Conservation (phyloP, 1,140 invertebrate genomes). For the Sarcophaga bullata region DNA sequence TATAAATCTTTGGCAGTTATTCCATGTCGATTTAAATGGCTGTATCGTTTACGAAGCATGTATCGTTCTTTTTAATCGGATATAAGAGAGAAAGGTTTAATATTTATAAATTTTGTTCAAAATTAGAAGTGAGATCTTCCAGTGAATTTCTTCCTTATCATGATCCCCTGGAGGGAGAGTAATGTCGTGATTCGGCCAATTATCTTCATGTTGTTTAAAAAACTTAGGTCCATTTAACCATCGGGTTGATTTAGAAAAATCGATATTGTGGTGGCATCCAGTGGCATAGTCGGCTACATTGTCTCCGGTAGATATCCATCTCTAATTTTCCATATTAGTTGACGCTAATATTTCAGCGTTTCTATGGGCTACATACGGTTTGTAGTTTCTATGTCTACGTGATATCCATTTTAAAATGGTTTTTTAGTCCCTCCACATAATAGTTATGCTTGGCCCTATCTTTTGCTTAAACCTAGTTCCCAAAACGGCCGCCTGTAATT, state of each 20-base stretch:
- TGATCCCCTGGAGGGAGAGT: not conserved
- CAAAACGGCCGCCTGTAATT: conserved; percentile 33
- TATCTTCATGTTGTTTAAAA: not conserved
- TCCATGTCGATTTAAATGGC: too few relatives aligned
- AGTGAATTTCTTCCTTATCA: not conserved
- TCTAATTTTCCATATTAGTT: not conserved
- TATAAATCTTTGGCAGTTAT: conserved; percentile 14
- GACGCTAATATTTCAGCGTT: conserved; percentile 23
- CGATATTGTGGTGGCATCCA: not conserved
- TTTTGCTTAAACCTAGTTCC: not conserved
- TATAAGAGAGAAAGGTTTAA: too few relatives aligned
- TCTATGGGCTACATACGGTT: conserved; percentile 18
- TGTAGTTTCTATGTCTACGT: conserved; percentile 15
- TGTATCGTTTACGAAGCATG: not conserved
- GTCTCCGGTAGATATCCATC: not conserved
- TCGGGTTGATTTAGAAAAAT: not conserved
- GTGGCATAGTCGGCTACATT: conserved; percentile 28
- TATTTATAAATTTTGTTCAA: too few relatives aligned
- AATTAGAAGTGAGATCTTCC: not conserved
- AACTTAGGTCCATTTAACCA: not conserved
- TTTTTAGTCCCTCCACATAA: not conserved
- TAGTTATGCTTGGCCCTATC: not conserved
- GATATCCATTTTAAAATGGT: conserved; percentile 20
- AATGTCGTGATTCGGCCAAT: not conserved
- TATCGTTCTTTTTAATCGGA: too few relatives aligned